Evolutionary conservation across 2,888 invertebrate genomes (phyloP).

Genomic region (Clostera curtula): DNA sequence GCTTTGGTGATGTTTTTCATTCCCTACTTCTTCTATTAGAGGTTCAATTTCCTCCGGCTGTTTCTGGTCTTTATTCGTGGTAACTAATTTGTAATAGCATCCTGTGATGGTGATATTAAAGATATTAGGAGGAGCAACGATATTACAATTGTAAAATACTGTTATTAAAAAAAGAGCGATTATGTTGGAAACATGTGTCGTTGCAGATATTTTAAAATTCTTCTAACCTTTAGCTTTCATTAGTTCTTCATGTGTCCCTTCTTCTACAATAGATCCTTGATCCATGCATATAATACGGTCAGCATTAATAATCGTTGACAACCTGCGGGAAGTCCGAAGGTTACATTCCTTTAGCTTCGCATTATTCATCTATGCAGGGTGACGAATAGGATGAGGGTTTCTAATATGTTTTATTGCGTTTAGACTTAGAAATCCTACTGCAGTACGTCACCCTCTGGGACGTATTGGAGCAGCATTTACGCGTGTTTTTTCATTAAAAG

Average conservation of each 20-base stretch:
- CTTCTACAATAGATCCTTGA: slow-evolving; percentile 81
- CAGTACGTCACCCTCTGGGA: too few species aligned
- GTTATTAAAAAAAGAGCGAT: background rate
- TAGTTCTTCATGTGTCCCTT: slow-evolving; percentile 83
- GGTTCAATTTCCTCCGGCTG: slow-evolving; percentile 47
- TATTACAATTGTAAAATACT: too few species aligned
- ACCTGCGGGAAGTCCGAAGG: too few species aligned
- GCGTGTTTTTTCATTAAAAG: too few species aligned
- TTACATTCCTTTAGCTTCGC: too few species aligned
- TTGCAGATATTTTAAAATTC: background rate
- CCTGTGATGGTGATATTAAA: too few species aligned
- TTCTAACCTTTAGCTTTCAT: slow-evolving; percentile 76
- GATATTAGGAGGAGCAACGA: too few species aligned
- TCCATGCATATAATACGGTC: slow-evolving; percentile 83
- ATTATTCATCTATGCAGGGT: too few species aligned
- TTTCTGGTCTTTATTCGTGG: slow-evolving; percentile 68
- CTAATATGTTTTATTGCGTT: too few species aligned
- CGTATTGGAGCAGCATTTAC: too few species aligned
- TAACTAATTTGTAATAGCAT: slow-evolving; percentile 76
- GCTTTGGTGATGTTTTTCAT: slow-evolving; percentile 31
- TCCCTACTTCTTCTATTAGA: slow-evolving; percentile 40
- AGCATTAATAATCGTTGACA: slow-evolving; percentile 82
- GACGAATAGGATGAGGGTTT: too few species aligned
- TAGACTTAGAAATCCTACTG: too few species aligned
- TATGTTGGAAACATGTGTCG: background rate